phyloP scores from a whole-genome alignment of 2,888 invertebrate species.

The Lissonota sp. region DNA sequence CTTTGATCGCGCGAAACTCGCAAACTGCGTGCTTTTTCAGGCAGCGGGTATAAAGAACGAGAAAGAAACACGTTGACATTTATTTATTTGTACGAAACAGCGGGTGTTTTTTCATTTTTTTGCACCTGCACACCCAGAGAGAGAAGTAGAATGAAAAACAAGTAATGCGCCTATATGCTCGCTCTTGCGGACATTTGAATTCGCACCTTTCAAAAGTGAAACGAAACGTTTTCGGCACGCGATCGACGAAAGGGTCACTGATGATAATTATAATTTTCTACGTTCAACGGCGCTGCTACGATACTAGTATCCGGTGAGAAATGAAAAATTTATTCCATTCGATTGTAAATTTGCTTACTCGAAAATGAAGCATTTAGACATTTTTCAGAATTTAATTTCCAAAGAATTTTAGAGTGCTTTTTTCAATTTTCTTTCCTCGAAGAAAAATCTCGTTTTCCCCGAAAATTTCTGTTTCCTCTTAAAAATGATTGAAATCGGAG shows the following conservation, averaged over 20 bases:
- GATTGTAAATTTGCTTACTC: no score
- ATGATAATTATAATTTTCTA: constrained; percentile 25
- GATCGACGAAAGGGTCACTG: constrained; percentile 29
- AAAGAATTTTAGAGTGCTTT: no score
- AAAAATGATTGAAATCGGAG: no score
- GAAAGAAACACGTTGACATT: constrained; percentile 49
- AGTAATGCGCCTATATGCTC: not conserved
- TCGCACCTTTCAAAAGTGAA: constrained; percentile 35
- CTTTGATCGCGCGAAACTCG: no score
- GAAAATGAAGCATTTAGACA: no score
- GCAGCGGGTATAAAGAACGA: not conserved
- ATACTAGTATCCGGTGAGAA: not conserved
- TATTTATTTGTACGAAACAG: constrained; percentile 39
- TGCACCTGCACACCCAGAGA: constrained; percentile 34
- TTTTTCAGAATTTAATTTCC: no score
- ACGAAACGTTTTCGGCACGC: not conserved
- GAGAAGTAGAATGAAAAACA: not conserved
- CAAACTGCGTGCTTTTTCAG: no score
- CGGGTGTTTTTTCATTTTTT: constrained; percentile 3
- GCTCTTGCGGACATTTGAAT: constrained; percentile 13
- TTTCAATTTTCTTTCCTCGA: no score
- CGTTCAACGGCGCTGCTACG: not conserved
- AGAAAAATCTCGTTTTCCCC: no score
- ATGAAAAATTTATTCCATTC: no score
- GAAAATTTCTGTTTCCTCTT: no score